Percentiles rank a stretch among this genome's conserved stretches.
Conservation (phyloP, 2,888 invertebrate genomes). For the Ctena decussata region DNA sequence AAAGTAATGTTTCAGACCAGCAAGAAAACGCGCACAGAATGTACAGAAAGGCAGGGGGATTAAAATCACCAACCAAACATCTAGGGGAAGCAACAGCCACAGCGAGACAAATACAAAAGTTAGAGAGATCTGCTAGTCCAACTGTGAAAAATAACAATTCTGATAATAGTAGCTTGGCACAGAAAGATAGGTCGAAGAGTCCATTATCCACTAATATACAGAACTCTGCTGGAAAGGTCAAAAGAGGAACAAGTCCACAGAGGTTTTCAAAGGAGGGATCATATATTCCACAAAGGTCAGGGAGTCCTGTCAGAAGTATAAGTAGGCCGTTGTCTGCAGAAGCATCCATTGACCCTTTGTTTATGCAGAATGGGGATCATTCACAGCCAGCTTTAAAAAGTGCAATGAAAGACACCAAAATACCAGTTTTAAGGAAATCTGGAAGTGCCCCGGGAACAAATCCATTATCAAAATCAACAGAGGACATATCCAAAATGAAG, state of each 20-base stretch:
- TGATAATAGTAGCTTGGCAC: conserved; percentile 11
- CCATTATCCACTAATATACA: conserved; percentile 45
- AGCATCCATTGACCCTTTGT: neutral
- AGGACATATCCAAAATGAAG: conserved; percentile 73
- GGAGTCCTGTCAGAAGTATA: conserved; percentile 48
- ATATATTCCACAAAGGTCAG: conserved; percentile 54
- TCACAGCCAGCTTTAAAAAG: conserved; percentile 37
- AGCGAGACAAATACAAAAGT: conserved; percentile 58
- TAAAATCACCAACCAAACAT: conserved; percentile 32
- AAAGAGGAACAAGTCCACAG: conserved; percentile 38
- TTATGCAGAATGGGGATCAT: neutral
- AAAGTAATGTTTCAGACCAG: conserved; percentile 8
- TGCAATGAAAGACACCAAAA: conserved; percentile 70
- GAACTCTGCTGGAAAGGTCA: conserved; percentile 16
- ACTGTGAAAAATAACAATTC: conserved; percentile 25
- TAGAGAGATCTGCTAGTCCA: conserved; percentile 58
- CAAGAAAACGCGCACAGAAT: conserved; percentile 49
- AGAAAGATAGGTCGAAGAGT: conserved; percentile 41
- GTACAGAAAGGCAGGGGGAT: conserved; percentile 52
- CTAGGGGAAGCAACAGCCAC: conserved; percentile 47
- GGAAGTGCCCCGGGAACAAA: conserved; percentile 32
- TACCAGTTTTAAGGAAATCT: conserved; percentile 66
- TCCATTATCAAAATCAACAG: conserved; percentile 67
- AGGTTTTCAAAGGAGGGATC: conserved; percentile 48
- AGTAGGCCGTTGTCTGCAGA: conserved; percentile 57